Evolutionary conservation across 2,888 invertebrate genomes (phyloP).

Genomic region (Icerya purchasi): DNA sequence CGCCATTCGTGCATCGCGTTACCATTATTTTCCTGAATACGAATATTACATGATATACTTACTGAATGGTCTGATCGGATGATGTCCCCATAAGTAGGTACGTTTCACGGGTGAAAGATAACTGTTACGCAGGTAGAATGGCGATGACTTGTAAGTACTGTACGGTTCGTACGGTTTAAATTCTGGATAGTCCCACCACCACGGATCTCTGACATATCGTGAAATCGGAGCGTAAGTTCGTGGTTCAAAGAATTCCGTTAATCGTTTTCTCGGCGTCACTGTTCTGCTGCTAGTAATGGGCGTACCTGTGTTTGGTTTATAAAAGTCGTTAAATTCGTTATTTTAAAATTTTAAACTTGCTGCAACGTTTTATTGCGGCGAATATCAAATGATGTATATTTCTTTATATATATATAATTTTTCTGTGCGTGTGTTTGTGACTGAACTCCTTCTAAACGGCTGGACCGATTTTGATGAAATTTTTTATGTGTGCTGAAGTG

Average conservation of each 20-base stretch:
- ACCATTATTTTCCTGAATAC: too few species aligned
- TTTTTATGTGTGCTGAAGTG: too few species aligned
- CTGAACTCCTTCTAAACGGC: too few species aligned
- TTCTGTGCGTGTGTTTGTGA: too few species aligned
- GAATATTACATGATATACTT: too few species aligned
- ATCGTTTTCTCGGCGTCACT: slow-evolving; percentile 33
- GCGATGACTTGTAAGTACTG: slow-evolving; percentile 25
- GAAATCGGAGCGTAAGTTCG: slow-evolving; percentile 54
- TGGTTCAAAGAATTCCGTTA: slow-evolving; percentile 53
- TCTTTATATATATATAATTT: too few species aligned
- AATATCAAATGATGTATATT: slow-evolving; percentile 1
- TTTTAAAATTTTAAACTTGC: too few species aligned
- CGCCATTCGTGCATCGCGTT: too few species aligned
- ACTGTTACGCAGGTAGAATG: slow-evolving; percentile 62
- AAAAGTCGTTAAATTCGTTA: too few species aligned
- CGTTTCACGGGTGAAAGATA: slow-evolving; percentile 79
- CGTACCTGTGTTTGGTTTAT: slow-evolving; percentile 37
- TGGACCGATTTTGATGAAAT: too few species aligned
- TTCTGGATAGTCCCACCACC: slow-evolving; percentile 71
- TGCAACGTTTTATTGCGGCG: neutral
- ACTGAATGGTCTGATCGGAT: slow-evolving; percentile 78
- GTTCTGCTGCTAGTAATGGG: slow-evolving; percentile 45
- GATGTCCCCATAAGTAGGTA: slow-evolving; percentile 75
- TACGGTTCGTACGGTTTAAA: slow-evolving; percentile 47
- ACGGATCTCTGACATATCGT: slow-evolving; percentile 59